Base-by-base conservation (phyloP, 1,140 invertebrate genomes). In the Ceratosolen solmsi region DNA sequence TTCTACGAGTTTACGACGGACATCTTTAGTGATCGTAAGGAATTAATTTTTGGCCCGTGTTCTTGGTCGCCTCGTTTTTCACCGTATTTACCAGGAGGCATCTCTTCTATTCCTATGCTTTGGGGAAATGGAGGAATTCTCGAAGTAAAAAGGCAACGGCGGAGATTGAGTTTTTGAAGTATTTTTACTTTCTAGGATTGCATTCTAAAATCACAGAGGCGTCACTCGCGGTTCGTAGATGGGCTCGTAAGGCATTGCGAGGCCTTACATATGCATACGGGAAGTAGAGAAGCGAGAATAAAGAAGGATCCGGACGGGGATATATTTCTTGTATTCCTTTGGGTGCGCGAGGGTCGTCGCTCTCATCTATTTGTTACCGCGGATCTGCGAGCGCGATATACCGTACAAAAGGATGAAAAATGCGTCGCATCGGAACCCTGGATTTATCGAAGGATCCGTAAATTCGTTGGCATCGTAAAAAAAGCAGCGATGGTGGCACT, bases 111-210 rank as follows among this genome's bases (percentile, higher is more conserved):
- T 11, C 3, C 56, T 11, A 36, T 74, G 8, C 49, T 33, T 5
- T 22, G 13, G 0, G 9, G n/a, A n/a, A 63, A 30, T 4, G 51
- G 56, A 22, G n/a, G 36, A 60, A 54, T 46, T 15, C 51, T 27
- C 22, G 41, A 36, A 54, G 17, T 30, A 68, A 41, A 25, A n/a
- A 54, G 25, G 51, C 25, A 49, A 63, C 8, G 25, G 25, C 30
- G 56, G 56, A 22, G 27, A n/a, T 2, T 11, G n/a, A 46, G 13
- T 17, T 20, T 3, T 11, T 22, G 8, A 8, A 5, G 65, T 17
- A 8, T 33, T 36, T 71, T 38, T 63, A 81, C 79, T 84, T 74
- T 81, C 36, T 41, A 33, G 65, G 78, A 84, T 84, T 81, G 75
- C 68, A 78, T 81, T 49, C 46, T 46, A 71, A 77, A 68, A 80